Percentiles rank a stretch among this genome's conserved stretches.
Conservation (phyloP, 2,113 vertebrate species). For the Nesogale talazaci region DNA sequence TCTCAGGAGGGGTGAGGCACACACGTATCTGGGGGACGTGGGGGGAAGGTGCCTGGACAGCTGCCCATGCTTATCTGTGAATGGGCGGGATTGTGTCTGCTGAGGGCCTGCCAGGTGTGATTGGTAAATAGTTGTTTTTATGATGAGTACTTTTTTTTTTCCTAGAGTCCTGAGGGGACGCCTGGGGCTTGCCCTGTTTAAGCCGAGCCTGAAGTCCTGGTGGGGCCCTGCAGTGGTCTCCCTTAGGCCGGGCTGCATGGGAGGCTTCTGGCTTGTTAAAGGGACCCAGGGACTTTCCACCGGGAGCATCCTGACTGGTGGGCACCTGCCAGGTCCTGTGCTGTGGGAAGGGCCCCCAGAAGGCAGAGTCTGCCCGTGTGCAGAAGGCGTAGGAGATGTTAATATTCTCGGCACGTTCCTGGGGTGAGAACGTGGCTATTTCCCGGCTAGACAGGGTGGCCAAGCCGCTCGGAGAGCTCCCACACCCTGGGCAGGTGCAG, state of each 20-base stretch:
- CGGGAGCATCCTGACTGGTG: fast-evolving
- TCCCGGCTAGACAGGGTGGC: constrained; percentile 67
- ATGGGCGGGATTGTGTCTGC: no score
- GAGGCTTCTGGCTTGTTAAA: not conserved
- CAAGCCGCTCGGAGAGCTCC: not conserved
- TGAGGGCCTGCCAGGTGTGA: no score
- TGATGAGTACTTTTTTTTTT: no score
- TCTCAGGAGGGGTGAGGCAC: no score
- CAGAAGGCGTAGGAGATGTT: not conserved
- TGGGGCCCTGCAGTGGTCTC: no score
- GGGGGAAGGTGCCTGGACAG: no score
- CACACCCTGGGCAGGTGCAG: constrained; percentile 64
- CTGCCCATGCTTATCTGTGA: no score
- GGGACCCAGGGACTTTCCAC: not conserved
- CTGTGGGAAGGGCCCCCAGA: not conserved
- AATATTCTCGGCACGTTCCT: not conserved
- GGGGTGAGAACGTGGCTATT: constrained; percentile 53
- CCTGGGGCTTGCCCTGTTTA: no score
- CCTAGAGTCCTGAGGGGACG: no score
- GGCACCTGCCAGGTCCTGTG: not conserved
- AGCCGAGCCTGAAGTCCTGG: no score
- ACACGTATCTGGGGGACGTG: no score
- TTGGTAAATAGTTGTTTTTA: no score
- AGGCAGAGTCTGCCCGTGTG: fast-evolving
- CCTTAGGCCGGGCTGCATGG: not conserved